phyloP scores from a whole-genome alignment of 2,113 vertebrate genomes.

The Carassius carassius region DNA sequence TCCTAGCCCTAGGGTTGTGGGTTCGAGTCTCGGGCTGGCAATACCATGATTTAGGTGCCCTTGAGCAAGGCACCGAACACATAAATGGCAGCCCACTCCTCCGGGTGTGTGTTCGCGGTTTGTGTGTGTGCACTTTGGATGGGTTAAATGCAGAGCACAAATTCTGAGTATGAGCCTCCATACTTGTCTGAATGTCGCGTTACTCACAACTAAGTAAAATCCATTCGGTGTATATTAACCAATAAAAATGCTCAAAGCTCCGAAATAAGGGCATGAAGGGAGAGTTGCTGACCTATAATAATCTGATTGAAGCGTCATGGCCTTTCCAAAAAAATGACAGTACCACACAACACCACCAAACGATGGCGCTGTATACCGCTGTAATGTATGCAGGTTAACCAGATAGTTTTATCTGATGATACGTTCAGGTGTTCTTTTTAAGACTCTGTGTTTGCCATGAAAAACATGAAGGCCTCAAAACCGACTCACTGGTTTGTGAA shows the following conservation, averaged over 20 bases:
- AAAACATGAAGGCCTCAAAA: not conserved
- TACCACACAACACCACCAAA: not conserved
- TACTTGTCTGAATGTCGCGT: no score
- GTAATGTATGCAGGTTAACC: slow-evolving; percentile 26
- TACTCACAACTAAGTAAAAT: not conserved
- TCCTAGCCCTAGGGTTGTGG: no score
- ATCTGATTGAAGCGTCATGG: not conserved
- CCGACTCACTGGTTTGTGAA: not conserved
- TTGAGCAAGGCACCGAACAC: no score
- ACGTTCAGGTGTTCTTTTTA: not conserved
- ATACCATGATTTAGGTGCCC: no score
- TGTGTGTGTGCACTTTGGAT: no score
- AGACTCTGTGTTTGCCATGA: slow-evolving; percentile 3
- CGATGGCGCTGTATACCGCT: slow-evolving; percentile 36
- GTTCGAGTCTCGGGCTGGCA: no score
- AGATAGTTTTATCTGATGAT: slow-evolving; percentile 46
- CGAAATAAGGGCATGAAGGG: not conserved
- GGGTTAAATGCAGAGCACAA: no score
- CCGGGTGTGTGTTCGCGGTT: no score
- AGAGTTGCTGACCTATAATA: not conserved
- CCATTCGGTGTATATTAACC: not conserved
- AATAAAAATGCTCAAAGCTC: not conserved
- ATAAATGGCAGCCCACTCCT: no score
- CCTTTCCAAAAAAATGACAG: not conserved
- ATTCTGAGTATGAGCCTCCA: no score